These are phyloP conservation scores for Ptilonorhynchus violaceus DNA, from an alignment of 2,113 vertebrate species.

Conservation along the genomic window DNA sequence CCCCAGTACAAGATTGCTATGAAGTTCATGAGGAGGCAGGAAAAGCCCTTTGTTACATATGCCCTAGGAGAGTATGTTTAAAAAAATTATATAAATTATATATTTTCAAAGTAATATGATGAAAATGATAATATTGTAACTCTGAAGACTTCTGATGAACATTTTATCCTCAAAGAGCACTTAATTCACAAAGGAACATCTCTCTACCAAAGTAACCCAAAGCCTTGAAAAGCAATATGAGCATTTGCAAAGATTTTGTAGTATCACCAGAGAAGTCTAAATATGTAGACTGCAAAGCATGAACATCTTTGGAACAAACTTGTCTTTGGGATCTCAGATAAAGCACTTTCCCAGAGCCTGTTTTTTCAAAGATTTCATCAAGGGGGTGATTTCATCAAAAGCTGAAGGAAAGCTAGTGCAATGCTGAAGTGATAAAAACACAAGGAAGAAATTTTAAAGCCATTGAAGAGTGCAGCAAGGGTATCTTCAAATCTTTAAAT, in stretches of 20 bases:
- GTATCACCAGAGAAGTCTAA: neutral
- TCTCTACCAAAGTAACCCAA: neutral
- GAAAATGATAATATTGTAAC: neutral
- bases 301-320: conserved; percentile 45
- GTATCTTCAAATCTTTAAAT: conserved; percentile 45
- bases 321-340: conserved; percentile 43
- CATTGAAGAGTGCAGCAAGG: conserved; percentile 13
- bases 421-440: conserved; percentile 45
- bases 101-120: neutral
- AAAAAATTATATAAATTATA: neutral
- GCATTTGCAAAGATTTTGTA: neutral
- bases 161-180: conserved; percentile 42
- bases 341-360: conserved; percentile 3
- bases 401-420: conserved; percentile 16
- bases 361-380: conserved; percentile 31
- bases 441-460: conserved; percentile 16
- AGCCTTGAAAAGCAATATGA: neutral
- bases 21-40: neutral
- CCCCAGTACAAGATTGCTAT: neutral
- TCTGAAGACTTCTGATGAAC: conserved; percentile 27
- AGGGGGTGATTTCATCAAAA: conserved; percentile 49
- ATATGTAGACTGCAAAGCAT: neutral
- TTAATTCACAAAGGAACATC: conserved; percentile 17
- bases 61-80: neutral
- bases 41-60: neutral